Conservation (phyloP, 2,797 vertebrate genomes). For the Ibycter americanus region DNA sequence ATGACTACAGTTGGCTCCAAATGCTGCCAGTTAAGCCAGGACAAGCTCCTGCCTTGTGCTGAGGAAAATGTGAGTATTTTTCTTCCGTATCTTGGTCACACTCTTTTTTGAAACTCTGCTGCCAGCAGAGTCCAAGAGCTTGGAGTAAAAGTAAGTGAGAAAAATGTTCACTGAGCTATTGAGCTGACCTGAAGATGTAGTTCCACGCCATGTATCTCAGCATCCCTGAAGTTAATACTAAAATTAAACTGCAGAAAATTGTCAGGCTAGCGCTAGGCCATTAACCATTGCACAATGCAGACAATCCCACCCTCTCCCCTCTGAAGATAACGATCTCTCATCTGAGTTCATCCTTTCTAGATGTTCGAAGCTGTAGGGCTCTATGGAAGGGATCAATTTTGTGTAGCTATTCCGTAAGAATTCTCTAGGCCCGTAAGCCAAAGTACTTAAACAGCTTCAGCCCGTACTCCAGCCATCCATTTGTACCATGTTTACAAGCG, state of each 20-base stretch:
- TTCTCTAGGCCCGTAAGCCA: background rate
- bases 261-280: background rate
- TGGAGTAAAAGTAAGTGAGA: background rate
- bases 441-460: background rate
- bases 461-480: background rate
- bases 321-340: too few relatives aligned
- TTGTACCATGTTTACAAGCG: too few relatives aligned
- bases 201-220: too few relatives aligned
- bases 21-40: slow-evolving; percentile 58
- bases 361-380: background rate
- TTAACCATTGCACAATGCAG: too few relatives aligned
- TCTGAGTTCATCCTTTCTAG: background rate
- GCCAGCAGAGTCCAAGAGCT: background rate
- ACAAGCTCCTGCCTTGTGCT: slow-evolving; percentile 20
- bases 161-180: fast-evolving
- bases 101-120: background rate
- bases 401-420: background rate
- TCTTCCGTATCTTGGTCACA: background rate
- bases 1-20: background rate
- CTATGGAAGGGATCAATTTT: background rate
- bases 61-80: slow-evolving; percentile 49
- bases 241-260: background rate
- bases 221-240: background rate
- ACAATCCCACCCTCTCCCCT: background rate
- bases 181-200: background rate